Evolutionary conservation across 2,888 invertebrate genomes (phyloP).

Genomic region (Pyrochroa serraticornis): DNA sequence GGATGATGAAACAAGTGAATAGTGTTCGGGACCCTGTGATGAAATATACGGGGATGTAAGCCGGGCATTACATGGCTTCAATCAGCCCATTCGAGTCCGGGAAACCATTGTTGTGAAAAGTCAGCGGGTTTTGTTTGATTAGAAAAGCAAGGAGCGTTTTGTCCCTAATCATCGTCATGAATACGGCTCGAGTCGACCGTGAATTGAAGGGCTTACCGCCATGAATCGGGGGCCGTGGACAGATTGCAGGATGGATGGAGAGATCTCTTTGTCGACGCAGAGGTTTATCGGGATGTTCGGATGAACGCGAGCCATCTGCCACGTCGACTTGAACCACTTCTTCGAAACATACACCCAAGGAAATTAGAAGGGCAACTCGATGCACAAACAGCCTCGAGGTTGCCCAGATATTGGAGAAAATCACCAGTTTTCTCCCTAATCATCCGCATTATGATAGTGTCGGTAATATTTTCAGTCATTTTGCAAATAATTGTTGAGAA

Average conservation of each 20-base stretch:
- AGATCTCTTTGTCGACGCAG: no score
- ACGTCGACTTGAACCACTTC: neutral
- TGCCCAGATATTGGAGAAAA: no score
- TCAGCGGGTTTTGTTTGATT: conserved; percentile 59
- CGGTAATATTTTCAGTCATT: no score
- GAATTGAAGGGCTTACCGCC: conserved; percentile 35
- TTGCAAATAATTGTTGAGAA: no score
- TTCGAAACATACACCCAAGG: no score
- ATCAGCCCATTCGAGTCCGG: conserved; percentile 48
- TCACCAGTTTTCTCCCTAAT: no score
- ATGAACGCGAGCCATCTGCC: no score
- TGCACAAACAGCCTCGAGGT: no score
- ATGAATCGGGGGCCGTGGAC: neutral
- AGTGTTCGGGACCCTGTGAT: conserved; percentile 38
- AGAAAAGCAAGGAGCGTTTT: conserved; percentile 54
- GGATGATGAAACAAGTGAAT: conserved; percentile 40
- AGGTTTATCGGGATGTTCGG: no score
- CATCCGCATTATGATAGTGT: no score
- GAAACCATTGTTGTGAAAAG: conserved; percentile 56
- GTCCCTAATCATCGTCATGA: conserved; percentile 55
- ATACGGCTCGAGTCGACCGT: conserved; percentile 34
- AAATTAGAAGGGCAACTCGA: no score
- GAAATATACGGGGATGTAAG: conserved; percentile 46
- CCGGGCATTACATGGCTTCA: conserved; percentile 54
- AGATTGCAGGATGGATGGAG: neutral